Evolutionary conservation across 2,797 vertebrate genomes (phyloP).

Genomic region (Schizopygopsis malacanthus): DNA sequence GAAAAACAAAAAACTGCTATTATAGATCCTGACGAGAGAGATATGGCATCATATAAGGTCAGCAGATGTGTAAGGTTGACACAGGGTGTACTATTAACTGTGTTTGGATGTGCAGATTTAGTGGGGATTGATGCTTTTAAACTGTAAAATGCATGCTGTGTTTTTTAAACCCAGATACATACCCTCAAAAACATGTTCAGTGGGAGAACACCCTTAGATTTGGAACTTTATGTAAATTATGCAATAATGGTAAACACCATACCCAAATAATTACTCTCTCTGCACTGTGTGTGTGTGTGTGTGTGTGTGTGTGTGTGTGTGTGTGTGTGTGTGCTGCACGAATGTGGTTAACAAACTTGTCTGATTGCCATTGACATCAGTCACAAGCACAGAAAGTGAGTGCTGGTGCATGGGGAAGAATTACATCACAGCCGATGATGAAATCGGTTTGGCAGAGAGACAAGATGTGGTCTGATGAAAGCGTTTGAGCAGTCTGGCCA

Average conservation of each 20-base stretch:
- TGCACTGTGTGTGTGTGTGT: no score
- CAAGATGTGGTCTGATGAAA: constrained; percentile 38
- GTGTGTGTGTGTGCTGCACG: neutral
- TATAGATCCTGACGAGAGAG: neutral
- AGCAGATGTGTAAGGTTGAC: neutral
- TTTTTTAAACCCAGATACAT: no score
- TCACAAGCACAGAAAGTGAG: no score
- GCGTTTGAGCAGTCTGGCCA: neutral
- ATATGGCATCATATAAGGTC: neutral
- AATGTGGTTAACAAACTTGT: no score
- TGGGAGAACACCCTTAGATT: no score
- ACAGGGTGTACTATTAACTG: constrained; percentile 10
- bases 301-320: neutral
- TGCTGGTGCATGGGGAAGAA: neutral
- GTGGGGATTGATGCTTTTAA: neutral
- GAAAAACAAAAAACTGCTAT: neutral
- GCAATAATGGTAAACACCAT: neutral
- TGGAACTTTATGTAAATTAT: neutral
- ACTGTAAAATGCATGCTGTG: neutral
- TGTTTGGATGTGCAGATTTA: neutral
- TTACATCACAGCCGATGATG: constrained; percentile 3
- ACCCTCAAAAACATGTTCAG: no score
- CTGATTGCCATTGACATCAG: no score
- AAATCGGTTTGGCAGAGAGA: constrained; percentile 35
- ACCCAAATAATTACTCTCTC: neutral